Base-by-base conservation (phyloP, 2,113 vertebrate genomes). In the Apteryx mantelli region DNA sequence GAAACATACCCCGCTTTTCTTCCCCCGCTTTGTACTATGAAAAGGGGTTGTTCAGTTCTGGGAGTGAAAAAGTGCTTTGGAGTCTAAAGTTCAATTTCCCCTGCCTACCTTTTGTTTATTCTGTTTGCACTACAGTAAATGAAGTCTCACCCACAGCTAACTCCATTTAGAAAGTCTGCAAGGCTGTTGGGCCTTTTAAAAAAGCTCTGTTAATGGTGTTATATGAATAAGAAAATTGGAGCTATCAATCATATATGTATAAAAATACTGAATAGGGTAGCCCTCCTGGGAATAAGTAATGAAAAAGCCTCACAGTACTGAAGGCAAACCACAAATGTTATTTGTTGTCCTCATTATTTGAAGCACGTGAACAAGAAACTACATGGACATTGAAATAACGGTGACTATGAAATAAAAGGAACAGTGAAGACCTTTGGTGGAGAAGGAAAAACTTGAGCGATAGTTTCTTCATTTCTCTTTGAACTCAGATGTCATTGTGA, bases 1-100 rank as follows among this genome's bases (percentile, higher is more conserved):
- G 32, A 53, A 84, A 34, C 4, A 2, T 17, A n/a, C 11, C 5
- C 5, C 3, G 4, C 28, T 84, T 64, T 69, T 5, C 12, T 83
- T 83, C 61, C 18, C 20, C 9, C 4, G 9, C 53, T 86, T 65
- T 14, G 0, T 70, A 8, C 26, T 32, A 20, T 69, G 28, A 61
- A 81, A 84, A n/a, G 25, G 11, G 30, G 5, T 82, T 86, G 48
- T 76, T 28, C 56, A 6, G 11, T 58, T 89, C 78, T 69, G 44
- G 52, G 70, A 82, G 22, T 65, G 52, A 85, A 97, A 93, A 32
- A 38, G 30, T 3, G 2, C 80, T 94, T 91, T 79, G 65, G 70
- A 87, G 69, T 61, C 52, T 97, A 42, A 95, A 94, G 91, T 89
- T 95, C 91, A 84, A 12, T 89, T 84, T 84, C 64, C 34, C 36